Evolutionary conservation across 2,888 invertebrate species (phyloP), one percentile per base, ranked within the genome.

Genomic region (Cephonodes hylas): DNA sequence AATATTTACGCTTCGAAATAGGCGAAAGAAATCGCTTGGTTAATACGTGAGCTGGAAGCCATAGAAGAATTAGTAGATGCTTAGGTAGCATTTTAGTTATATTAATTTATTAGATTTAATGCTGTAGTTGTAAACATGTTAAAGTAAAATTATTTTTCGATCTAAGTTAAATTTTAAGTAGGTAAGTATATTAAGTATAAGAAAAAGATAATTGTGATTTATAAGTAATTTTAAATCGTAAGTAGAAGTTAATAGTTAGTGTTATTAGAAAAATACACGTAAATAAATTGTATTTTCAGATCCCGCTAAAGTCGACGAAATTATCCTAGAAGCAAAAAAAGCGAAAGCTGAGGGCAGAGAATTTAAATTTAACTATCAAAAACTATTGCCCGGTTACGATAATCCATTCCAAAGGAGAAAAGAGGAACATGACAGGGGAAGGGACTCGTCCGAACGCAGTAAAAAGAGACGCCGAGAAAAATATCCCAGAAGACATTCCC

Each of bases 331-430:
- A 67, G 92, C 91, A 1, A 91, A 91, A 69, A 87, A 86, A 68
- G 88, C 90, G 0, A 86, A 74, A 69, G 84, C 85, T 1, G 91
- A 89, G 65, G 92, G 92, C 0, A 89, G 72, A 69, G 76, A 84
- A 60, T 92, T 87, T 62, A 92, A 92, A 78, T 92, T 92, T 61
- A 86, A 90, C 60, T 91, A 91, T 66, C 84, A 87, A 34, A 92
- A 91, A 62, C 66, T 90, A 6, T 74, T 91, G 38, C 92, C 92
- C 0, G 85, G 85, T 48, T 92, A 92, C 60, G 89, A 89, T 58
- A 92, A 92, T 63, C 92, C 92, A 0, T 92, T 92, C 65, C 91
- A 90, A 80, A 80, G 86, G 15, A 90, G 87, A 64, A 85, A 76
- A 70, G 83, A 84, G 1, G 79, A 78, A 8, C 15, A 53, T 0